These are phyloP conservation scores for Limnephilus auricula DNA, from an alignment of 2,888 invertebrate species.

Conservation along the genomic window DNA sequence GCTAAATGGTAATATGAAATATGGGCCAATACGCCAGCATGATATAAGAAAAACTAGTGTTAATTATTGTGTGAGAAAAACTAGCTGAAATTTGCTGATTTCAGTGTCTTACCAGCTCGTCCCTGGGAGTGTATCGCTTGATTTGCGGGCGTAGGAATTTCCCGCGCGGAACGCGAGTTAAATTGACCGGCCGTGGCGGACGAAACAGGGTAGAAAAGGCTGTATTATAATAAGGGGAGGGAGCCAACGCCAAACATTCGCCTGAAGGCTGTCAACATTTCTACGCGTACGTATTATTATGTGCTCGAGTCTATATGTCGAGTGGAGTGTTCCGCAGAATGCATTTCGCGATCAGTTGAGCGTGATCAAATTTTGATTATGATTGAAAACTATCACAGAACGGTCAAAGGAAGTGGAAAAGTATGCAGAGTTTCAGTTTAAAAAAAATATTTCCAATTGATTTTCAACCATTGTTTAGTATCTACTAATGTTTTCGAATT, in stretches of 20 bases:
- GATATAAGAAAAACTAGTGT: too few relatives aligned
- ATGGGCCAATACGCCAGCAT: background rate
- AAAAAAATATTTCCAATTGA: background rate
- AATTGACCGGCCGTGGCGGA: constrained; percentile 56
- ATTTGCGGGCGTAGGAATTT: constrained; percentile 55
- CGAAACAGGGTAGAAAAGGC: constrained; percentile 2
- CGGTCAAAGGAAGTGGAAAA: background rate
- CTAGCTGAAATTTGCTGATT: background rate
- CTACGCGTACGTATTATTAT: background rate
- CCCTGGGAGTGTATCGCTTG: constrained; percentile 19
- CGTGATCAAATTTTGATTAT: background rate
- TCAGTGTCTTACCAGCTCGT: background rate
- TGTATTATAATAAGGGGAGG: background rate
- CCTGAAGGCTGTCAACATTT: background rate
- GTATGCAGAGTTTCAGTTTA: background rate
- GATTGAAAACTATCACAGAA: background rate
- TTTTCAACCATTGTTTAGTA: background rate
- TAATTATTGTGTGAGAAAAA: background rate
- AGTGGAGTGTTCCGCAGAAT: background rate
- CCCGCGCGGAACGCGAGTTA: constrained; percentile 50
- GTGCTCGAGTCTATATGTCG: background rate
- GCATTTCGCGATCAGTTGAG: background rate
- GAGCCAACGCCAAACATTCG: background rate
- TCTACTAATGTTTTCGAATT: background rate
- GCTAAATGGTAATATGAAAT: background rate